These are phyloP conservation scores for Rhyzopertha dominica DNA, from an alignment of 1,140 invertebrate genomes.

Conservation along the genomic window DNA sequence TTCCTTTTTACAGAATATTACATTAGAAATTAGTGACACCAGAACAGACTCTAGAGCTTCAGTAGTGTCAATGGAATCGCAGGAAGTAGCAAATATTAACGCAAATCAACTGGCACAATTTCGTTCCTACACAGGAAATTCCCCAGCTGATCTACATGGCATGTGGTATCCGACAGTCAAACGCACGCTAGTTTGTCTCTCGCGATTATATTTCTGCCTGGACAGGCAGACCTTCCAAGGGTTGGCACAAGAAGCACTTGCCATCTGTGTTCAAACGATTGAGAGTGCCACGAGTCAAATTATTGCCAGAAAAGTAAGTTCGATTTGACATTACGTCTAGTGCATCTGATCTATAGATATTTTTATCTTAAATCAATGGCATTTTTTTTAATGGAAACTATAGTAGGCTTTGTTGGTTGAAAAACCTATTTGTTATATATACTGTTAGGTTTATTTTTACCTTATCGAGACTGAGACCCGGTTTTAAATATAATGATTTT, in stretches of 20 bases:
- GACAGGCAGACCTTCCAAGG: slow-evolving; percentile 95
- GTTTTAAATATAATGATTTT: slow-evolving; percentile 28
- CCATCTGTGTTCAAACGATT: slow-evolving; percentile 87
- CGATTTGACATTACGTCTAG: not conserved
- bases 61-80: slow-evolving; percentile 60
- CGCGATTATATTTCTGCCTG: slow-evolving; percentile 90
- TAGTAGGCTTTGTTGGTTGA: not conserved
- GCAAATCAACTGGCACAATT: slow-evolving; percentile 31
- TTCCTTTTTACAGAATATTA: slow-evolving; percentile 58
- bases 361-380: not conserved
- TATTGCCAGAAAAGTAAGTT: slow-evolving; percentile 53
- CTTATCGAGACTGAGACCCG: no score
- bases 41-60: slow-evolving; percentile 64
- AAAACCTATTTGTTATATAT: no score
- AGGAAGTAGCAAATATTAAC: slow-evolving; percentile 61
- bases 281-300: slow-evolving; percentile 70
- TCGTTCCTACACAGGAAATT: slow-evolving; percentile 42
- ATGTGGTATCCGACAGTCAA: slow-evolving; percentile 99
- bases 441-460: no score
- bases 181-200: slow-evolving; percentile 89
- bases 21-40: slow-evolving; percentile 58
- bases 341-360: not conserved
- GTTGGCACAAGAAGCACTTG: slow-evolving; percentile 90
- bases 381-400: not conserved
- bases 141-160: slow-evolving; percentile 87